These are phyloP conservation scores for Macquaria australasica DNA, from an alignment of 2,113 vertebrate genomes.

Conservation along the genomic window DNA sequence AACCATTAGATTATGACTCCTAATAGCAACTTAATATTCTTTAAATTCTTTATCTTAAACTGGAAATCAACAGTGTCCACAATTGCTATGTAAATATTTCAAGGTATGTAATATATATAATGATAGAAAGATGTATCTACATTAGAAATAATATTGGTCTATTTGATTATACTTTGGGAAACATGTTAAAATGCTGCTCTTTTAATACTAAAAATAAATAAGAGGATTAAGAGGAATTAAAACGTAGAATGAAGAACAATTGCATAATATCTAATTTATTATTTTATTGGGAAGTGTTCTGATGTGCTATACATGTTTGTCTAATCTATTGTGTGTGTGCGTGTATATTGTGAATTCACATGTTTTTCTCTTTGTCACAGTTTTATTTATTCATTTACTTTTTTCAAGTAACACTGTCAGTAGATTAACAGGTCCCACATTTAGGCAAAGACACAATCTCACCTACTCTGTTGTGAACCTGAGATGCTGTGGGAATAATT, in stretches of 20 bases:
- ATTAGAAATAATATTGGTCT: not conserved
- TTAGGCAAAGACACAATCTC: not conserved
- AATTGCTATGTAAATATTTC: not conserved
- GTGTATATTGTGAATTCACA: not conserved
- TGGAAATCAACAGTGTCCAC: not conserved
- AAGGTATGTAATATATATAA: not conserved
- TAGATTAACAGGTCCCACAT: slow-evolving; percentile 26
- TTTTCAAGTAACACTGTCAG: not conserved
- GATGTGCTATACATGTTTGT: too few relatives aligned
- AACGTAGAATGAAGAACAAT: not conserved
- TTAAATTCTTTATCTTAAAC: not conserved
- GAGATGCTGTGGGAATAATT: slow-evolving; percentile 51
- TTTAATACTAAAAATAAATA: not conserved
- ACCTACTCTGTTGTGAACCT: slow-evolving; percentile 16
- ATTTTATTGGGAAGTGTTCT: not conserved
- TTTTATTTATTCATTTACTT: not conserved
- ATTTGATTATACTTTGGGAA: not conserved
- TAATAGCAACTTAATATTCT: not conserved
- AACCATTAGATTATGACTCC: not conserved
- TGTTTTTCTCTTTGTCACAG: not conserved
- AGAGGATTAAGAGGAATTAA: not conserved
- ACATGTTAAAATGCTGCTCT: not conserved
- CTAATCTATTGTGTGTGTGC: not conserved
- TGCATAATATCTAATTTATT: not conserved
- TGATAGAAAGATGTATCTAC: not conserved